Evolutionary conservation across 2,113 vertebrate species (phyloP), one percentile per base, ranked within the genome.

Genomic region (Myrmophylax atrothorax): DNA sequence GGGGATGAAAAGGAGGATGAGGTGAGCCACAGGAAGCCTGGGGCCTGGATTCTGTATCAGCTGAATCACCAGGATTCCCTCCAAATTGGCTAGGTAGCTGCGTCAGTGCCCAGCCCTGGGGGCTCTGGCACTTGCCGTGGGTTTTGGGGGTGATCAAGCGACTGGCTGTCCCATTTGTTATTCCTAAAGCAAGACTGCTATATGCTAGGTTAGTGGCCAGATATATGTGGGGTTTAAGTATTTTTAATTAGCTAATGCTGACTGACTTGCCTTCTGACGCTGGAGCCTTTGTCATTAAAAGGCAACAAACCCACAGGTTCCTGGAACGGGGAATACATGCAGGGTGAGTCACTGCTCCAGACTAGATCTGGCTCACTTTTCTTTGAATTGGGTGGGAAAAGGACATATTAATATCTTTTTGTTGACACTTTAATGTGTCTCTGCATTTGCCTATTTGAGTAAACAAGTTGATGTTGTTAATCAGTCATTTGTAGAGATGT

Each of bases 131-230:
- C 42, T 80, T 72, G 60, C 52, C 2, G 1, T 37, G 72, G 52
- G 6, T 42, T 77, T 25, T 0, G 6, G n/a, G 25, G 68, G 11
- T 7, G 23, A 59, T 9, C 0, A 0, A 25, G 37, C 40, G 40
- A 40, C 46, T 12, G 23, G 19, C 18, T 84, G 24, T 20, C 62
- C 8, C 0, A 37, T 9, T 72, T 1, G 1, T 88, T 63, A 23
- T 64, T 84, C 46, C 5, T 28, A 29, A 62, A 67, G 55, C 40
- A 79, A 28, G 58, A 17, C 29, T 26, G 56, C 9, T 53, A 18
- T 1, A 12, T 73, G 25, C 40, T 64, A 58, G 19, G 11, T 74
- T 53, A 67, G 38, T n/a, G 77, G 64, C 46, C 67, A 76, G 63
- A 64, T 35, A 5, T 7, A 1, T 31, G 24, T 6, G 3, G 33